phyloP scores from a whole-genome alignment of 2,888 invertebrate genomes.

The Ariolimax columbianus region DNA sequence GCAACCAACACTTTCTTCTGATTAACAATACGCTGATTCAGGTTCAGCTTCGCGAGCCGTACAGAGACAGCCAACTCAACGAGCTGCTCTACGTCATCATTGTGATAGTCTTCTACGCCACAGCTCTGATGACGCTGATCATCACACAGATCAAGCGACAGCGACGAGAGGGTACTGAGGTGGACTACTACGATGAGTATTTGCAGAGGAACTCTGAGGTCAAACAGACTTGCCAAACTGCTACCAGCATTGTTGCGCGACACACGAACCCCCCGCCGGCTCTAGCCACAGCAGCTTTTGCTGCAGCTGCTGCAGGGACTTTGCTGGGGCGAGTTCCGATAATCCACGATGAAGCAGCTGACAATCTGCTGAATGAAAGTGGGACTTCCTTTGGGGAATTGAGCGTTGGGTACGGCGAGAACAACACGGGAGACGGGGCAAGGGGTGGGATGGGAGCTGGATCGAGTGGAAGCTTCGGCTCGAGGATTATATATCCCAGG shows the following conservation, averaged over 20 bases:
- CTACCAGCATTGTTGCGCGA: slow-evolving; percentile 52
- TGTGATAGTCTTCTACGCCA: slow-evolving; percentile 74
- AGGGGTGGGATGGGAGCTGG: slow-evolving; percentile 22
- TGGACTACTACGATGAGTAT: slow-evolving; percentile 75
- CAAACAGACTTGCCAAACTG: slow-evolving; percentile 63
- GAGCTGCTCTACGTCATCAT: slow-evolving; percentile 74
- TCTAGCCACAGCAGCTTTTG: not conserved
- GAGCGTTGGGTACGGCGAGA: not conserved
- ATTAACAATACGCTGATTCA: slow-evolving; percentile 57
- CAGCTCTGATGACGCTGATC: slow-evolving; percentile 72
- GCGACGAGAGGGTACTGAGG: slow-evolving; percentile 66
- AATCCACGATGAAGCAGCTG: slow-evolving; percentile 32
- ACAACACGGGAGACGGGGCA: not conserved
- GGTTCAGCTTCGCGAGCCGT: slow-evolving; percentile 56
- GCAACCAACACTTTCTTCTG: slow-evolving; percentile 46
- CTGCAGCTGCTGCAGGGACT: slow-evolving; percentile 43
- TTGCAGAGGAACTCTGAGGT: slow-evolving; percentile 68
- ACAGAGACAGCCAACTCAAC: slow-evolving; percentile 71
- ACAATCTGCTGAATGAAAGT: slow-evolving; percentile 22
- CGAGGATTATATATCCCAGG: slow-evolving; percentile 34
- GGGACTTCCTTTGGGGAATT: not conserved
- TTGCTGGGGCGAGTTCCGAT: slow-evolving; percentile 36
- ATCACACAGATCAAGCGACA: slow-evolving; percentile 71
- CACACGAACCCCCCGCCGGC: slow-evolving; percentile 26
- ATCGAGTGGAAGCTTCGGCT: slow-evolving; percentile 26